These are phyloP conservation scores for Macrophya annulata DNA, from an alignment of 2,888 invertebrate species.

Conservation along the genomic window DNA sequence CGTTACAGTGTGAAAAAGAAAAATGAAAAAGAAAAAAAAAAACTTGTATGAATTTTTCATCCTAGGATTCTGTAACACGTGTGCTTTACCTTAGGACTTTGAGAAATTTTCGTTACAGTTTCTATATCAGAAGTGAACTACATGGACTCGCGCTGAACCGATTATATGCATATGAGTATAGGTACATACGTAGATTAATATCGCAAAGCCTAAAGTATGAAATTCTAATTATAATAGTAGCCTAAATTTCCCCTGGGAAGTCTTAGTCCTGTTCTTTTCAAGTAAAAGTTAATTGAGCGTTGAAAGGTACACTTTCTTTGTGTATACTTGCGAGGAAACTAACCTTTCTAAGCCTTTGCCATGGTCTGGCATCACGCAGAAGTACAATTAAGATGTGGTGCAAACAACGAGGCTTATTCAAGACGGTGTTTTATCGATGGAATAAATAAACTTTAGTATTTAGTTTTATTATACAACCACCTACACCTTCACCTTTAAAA, in stretches of 20 bases:
- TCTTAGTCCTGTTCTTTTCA: conserved; percentile 21
- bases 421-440: not conserved
- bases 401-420: conserved; percentile 19
- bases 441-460: not conserved
- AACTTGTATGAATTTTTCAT: not conserved
- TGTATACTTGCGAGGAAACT: not conserved
- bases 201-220: not conserved
- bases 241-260: conserved; percentile 4
- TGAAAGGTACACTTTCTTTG: conserved; percentile 36
- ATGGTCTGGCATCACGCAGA: conserved; percentile 37
- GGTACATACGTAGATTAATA: conserved; percentile 13
- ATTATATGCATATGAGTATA: conserved; percentile 2
- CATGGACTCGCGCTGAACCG: not conserved
- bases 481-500: not conserved
- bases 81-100: not conserved
- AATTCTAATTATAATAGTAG: not conserved
- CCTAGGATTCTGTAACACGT: not conserved
- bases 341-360: conserved; percentile 26
- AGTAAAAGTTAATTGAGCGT: conserved; percentile 28
- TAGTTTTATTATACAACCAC: not conserved
- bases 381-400: conserved; percentile 50
- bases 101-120: not conserved
- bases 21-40: not conserved
- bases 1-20: not conserved
- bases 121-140: not conserved